Conservation (phyloP, 2,888 invertebrate species). For the Drosophila trichaetosa region DNA sequence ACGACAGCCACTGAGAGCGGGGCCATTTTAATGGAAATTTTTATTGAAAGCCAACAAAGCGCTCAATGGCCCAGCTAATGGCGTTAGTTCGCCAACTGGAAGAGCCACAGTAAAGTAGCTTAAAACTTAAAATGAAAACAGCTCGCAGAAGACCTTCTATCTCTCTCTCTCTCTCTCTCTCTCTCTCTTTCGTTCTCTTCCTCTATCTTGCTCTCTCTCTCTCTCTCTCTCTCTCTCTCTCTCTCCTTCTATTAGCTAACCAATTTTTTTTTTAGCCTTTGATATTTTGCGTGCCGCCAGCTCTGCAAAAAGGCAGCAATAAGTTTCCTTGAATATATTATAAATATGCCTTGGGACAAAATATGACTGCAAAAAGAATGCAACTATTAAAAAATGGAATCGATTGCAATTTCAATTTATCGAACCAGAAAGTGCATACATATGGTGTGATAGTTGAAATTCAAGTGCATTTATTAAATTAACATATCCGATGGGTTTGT, state of each 20-base stretch:
- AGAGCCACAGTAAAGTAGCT: slow-evolving; percentile 65
- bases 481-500: neutral
- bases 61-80: slow-evolving; percentile 80
- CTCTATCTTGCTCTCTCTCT: neutral
- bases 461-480: neutral
- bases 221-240: neutral
- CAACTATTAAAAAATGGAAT: slow-evolving; percentile 14
- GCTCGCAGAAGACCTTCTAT: slow-evolving; percentile 28
- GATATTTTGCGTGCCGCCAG: slow-evolving; percentile 22
- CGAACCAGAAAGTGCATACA: neutral
- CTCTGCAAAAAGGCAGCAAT: slow-evolving; percentile 25
- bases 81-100: slow-evolving; percentile 71
- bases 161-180: neutral
- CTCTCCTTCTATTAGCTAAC: neutral
- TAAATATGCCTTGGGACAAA: slow-evolving; percentile 29
- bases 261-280: slow-evolving; percentile 29
- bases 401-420: slow-evolving; percentile 4
- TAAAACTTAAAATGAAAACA: slow-evolving; percentile 69
- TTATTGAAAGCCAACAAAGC: slow-evolving; percentile 79
- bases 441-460: neutral
- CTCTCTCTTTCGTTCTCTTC: no score
- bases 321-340: slow-evolving; percentile 36
- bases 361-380: slow-evolving; percentile 5
- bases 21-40: slow-evolving; percentile 78
- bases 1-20: slow-evolving; percentile 26